These are phyloP conservation scores for Diachasmimorpha longicaudata DNA, from an alignment of 1,140 invertebrate genomes.

Conservation along the genomic window DNA sequence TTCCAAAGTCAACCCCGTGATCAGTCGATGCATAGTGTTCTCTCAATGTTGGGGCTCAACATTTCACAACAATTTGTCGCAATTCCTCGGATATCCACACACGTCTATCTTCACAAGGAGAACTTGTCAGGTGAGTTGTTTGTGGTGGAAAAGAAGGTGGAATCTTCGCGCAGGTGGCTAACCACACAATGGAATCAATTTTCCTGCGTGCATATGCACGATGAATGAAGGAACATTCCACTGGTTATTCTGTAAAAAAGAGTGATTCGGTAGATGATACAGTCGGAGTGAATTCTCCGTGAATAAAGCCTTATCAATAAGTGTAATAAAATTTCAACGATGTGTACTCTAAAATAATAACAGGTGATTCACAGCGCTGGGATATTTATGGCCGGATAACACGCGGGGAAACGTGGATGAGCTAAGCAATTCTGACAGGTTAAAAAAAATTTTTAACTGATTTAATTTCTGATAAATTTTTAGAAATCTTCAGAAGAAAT, in stretches of 20 bases:
- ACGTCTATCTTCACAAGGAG: neutral
- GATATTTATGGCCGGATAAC: neutral
- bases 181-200: conserved; percentile 14
- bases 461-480: too few species aligned
- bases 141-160: conserved; percentile 1
- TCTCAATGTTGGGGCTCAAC: neutral
- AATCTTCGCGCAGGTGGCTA: neutral
- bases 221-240: neutral
- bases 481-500: too few species aligned
- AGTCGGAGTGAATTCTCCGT: neutral
- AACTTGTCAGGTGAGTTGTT: conserved; percentile 5
- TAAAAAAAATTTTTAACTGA: neutral
- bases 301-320: neutral
- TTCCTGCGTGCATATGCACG: neutral
- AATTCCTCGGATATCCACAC: neutral
- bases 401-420: neutral
- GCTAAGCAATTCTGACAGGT: neutral
- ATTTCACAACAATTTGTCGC: neutral
- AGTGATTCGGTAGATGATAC: neutral
- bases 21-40: neutral
- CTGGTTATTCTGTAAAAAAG: neutral
- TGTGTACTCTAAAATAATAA: neutral
- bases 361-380: neutral
- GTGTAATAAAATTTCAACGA: neutral
- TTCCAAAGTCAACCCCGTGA: neutral